phyloP scores from a whole-genome alignment of 2,797 vertebrate genomes.

The Setipinna tenuifilis region DNA sequence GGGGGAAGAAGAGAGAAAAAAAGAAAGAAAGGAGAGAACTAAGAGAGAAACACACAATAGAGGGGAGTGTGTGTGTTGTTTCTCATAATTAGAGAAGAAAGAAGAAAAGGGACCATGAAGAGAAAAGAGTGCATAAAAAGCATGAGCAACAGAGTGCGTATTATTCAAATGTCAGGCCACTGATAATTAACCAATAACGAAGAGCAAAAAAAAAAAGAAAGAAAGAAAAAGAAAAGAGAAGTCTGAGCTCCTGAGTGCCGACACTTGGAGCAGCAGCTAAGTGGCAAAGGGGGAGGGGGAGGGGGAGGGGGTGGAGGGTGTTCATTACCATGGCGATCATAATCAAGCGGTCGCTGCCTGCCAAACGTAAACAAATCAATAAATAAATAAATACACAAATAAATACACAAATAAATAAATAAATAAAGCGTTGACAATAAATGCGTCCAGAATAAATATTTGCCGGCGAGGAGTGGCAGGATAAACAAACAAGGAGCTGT shows the following conservation, averaged over 20 bases:
- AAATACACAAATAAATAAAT: conserved; percentile 59
- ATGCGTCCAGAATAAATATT: conserved; percentile 27
- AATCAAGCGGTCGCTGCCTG: conserved; percentile 69
- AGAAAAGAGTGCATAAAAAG: conserved; percentile 31
- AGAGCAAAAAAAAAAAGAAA: conserved; percentile 39
- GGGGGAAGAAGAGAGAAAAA: background rate
- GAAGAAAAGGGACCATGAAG: conserved; percentile 18
- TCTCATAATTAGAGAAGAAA: background rate
- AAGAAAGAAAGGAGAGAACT: too few relatives aligned
- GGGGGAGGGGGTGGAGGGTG: conserved; percentile 51
- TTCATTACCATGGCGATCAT: conserved; percentile 67
- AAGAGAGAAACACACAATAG: background rate
- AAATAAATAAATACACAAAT: conserved; percentile 71
- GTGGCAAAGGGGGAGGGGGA: conserved; percentile 36
- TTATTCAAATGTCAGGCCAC: conserved; percentile 3
- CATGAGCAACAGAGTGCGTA: conserved; percentile 2
- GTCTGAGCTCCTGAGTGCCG: background rate
- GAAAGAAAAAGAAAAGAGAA: too few relatives aligned
- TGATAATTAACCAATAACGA: conserved; percentile 33
- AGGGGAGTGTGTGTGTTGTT: too few relatives aligned
- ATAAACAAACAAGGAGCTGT: background rate
- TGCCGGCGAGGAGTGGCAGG: background rate
- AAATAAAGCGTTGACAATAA: background rate
- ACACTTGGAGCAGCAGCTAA: background rate
- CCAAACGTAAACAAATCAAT: conserved; percentile 61